Percentiles rank a stretch among this genome's conserved stretches.
Conservation (phyloP, 2,888 invertebrate species). For the Polymixis lichenea region DNA sequence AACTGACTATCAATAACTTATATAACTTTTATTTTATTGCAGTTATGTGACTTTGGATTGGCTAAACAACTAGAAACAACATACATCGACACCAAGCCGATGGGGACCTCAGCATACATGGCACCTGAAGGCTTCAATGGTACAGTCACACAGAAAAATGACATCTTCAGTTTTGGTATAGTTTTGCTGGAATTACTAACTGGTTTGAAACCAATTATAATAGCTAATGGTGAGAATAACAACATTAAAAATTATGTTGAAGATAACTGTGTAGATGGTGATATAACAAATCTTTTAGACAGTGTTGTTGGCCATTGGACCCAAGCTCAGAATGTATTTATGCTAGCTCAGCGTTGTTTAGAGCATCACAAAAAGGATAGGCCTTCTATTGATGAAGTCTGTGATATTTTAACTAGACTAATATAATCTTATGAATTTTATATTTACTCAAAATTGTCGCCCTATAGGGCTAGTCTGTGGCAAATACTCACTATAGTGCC, state of each 20-base stretch:
- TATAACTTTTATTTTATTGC: constrained; percentile 71
- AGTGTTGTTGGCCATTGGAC: constrained; percentile 89
- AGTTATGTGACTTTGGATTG: constrained; percentile 95
- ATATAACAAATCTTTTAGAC: constrained; percentile 90
- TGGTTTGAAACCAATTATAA: constrained; percentile 92
- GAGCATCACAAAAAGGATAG: constrained; percentile 88
- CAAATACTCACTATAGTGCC: background rate
- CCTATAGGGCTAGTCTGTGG: background rate
- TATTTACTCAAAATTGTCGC: background rate
- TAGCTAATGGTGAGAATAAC: constrained; percentile 83
- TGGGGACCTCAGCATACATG: constrained; percentile 94
- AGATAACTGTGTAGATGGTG: constrained; percentile 86
- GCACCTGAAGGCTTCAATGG: constrained; percentile 93
- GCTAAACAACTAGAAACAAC: constrained; percentile 90
- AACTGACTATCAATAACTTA: background rate
- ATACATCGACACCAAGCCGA: constrained; percentile 85
- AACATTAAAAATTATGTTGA: constrained; percentile 88
- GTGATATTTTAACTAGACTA: constrained; percentile 78
- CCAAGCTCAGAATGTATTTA: constrained; percentile 88
- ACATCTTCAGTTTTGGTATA: constrained; percentile 94
- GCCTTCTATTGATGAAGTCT: constrained; percentile 91
- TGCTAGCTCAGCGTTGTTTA: constrained; percentile 90
- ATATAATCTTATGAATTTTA: background rate
- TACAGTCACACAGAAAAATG: constrained; percentile 93
- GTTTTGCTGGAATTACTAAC: constrained; percentile 94